A percentile compares a stretch with the other conserved stretches of the same genome.
phyloP scores from a whole-genome alignment of 2,888 invertebrate species.

The Nasonovia ribisnigri region DNA sequence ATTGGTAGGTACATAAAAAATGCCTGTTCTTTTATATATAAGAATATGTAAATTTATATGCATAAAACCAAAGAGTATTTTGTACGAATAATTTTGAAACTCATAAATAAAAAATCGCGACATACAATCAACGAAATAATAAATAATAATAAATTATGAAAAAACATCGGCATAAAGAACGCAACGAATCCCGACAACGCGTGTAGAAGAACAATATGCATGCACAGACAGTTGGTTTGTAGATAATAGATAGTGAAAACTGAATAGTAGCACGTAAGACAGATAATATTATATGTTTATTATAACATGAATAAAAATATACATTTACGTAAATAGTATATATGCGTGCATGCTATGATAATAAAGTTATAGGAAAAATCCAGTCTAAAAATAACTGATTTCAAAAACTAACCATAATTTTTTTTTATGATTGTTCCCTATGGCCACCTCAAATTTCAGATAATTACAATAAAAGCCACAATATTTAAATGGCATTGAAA shows the following conservation, averaged over 20 bases:
- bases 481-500: too few species aligned
- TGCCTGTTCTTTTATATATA: too few species aligned
- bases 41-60: not conserved
- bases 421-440: not conserved
- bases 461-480: too few species aligned
- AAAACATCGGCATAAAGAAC: too few species aligned
- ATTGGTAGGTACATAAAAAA: too few species aligned
- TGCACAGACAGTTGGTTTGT: not conserved
- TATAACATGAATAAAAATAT: not conserved
- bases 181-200: not conserved
- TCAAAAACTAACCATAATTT: constrained; percentile 2
- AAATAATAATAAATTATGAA: too few species aligned
- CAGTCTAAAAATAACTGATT: not conserved
- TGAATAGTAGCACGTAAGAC: too few species aligned
- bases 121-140: too few species aligned
- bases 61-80: not conserved
- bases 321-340: not conserved
- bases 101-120: too few species aligned
- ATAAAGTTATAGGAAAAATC: too few species aligned
- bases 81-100: not conserved
- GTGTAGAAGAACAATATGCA: not conserved
- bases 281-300: not conserved
- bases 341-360: not conserved
- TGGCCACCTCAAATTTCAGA: too few species aligned
- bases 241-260: too few species aligned